Evolutionary conservation across 2,888 invertebrate species (phyloP).

Genomic region (Noctuana brunneofusca): DNA sequence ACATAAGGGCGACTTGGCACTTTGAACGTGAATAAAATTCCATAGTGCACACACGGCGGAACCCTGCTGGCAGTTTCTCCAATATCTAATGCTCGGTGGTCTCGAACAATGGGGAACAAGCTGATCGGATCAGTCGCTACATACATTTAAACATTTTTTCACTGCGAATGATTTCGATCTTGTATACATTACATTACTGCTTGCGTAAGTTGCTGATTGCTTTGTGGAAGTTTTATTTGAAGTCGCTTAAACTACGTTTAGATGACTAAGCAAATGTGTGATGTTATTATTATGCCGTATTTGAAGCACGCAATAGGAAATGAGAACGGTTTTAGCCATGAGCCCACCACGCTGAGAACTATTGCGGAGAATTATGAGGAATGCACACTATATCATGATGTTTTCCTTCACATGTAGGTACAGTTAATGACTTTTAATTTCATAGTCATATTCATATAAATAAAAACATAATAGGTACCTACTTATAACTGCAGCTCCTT

Average conservation of each 20-base stretch:
- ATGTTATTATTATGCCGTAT: background rate
- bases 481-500: no score
- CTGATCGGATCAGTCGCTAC: constrained; percentile 25
- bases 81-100: constrained; percentile 44
- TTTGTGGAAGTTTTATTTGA: constrained; percentile 1
- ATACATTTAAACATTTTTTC: constrained; percentile 22
- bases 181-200: constrained; percentile 8
- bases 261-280: background rate
- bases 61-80: constrained; percentile 41
- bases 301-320: no score
- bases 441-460: no score
- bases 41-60: constrained; percentile 12
- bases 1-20: no score
- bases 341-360: no score
- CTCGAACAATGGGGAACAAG: constrained; percentile 31
- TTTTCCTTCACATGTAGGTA: no score
- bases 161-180: constrained; percentile 15
- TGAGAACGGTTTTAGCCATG: no score
- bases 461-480: no score
- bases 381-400: no score
- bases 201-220: constrained; percentile 21
- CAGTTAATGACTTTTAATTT: no score
- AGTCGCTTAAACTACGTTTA: background rate
- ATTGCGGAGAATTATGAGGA: no score
- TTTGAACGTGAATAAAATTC: constrained; percentile 29